phyloP scores from a whole-genome alignment of 2,113 vertebrate genomes.

The Cyphomyrus plagiostoma region DNA sequence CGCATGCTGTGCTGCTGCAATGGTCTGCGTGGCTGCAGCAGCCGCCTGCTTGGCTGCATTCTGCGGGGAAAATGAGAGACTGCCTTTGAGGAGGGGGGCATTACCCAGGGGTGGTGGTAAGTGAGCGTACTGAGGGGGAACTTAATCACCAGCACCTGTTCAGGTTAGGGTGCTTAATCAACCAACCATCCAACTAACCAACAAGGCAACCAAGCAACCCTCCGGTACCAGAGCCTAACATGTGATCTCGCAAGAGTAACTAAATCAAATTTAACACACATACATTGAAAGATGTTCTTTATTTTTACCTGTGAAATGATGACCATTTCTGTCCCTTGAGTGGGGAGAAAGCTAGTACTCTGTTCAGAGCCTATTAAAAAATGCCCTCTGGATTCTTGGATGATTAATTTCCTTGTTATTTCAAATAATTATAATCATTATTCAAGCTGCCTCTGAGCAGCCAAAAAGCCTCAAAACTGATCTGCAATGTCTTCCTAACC shows the following conservation, averaged over 20 bases:
- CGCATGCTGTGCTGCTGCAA: slow-evolving; percentile 81
- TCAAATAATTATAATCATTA: neutral
- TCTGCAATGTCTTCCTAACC: neutral
- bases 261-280: neutral
- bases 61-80: slow-evolving; percentile 50
- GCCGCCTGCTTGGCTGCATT: slow-evolving; percentile 89
- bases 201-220: neutral
- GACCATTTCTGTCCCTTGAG: neutral
- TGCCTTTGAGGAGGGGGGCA: neutral
- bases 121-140: neutral
- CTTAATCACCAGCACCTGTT: neutral
- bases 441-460: neutral
- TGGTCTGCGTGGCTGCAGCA: slow-evolving; percentile 87
- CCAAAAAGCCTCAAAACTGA: neutral
- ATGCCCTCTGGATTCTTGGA: neutral
- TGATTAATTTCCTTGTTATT: neutral
- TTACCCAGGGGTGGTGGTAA: neutral
- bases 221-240: neutral
- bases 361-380: neutral
- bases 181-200: neutral
- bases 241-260: neutral
- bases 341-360: neutral
- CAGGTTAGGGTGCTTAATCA: neutral
- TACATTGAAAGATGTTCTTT: neutral
- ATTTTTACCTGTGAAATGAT: neutral